Evolutionary conservation across 1,140 invertebrate genomes (phyloP).

Genomic region (Plutomurus gul): DNA sequence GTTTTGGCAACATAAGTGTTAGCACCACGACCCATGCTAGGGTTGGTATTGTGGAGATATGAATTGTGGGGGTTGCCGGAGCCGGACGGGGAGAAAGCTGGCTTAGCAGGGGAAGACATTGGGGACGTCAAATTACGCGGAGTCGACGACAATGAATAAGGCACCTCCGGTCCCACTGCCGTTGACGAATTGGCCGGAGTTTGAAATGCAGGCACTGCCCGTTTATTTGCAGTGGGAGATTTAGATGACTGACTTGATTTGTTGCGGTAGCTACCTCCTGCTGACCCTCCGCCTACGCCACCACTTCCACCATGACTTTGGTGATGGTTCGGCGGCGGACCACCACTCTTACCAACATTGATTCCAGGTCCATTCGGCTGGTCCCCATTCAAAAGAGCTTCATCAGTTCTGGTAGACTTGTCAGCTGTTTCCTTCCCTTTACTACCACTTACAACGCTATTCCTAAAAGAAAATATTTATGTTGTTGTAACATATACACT

Average conservation of each 20-base stretch:
- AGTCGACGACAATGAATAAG: conserved; percentile 37
- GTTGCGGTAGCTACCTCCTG: conserved; percentile 44
- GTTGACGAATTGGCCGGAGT: conserved; percentile 35
- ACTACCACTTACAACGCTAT: conserved; percentile 20
- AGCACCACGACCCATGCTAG: conserved; percentile 41
- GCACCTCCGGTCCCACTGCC: conserved; percentile 50
- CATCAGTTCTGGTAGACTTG: conserved; percentile 63
- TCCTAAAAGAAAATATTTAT: not conserved
- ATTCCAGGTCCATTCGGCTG: conserved; percentile 29
- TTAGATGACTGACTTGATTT: conserved; percentile 38
- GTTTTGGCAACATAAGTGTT: conserved; percentile 47
- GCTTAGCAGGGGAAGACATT: conserved; percentile 43
- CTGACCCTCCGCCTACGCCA: not conserved
- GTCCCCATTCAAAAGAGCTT: conserved; percentile 47
- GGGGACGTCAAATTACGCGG: conserved; percentile 40
- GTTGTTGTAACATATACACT: no score
- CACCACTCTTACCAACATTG: conserved; percentile 1
- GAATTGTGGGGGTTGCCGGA: conserved; percentile 14
- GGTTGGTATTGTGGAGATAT: not conserved
- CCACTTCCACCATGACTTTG: conserved; percentile 2
- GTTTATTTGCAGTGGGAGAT: conserved; percentile 41
- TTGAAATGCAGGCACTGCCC: conserved; percentile 47
- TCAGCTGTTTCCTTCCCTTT: conserved; percentile 58
- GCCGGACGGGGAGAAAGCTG: conserved; percentile 28
- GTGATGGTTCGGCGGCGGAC: not conserved